Base-by-base conservation (phyloP, 2,888 invertebrate species). In the Automeris io region DNA sequence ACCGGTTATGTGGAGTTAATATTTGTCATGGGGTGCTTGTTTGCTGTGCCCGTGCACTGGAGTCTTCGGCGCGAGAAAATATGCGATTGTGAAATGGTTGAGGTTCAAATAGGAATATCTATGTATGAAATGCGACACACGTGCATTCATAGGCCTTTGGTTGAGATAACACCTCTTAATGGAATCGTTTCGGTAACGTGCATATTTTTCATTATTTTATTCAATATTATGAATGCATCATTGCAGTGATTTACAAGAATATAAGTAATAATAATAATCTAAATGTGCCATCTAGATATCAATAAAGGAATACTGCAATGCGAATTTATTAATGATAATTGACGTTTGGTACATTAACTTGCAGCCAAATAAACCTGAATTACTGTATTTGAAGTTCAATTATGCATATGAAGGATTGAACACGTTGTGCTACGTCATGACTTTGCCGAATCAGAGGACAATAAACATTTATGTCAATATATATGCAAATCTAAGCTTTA, bases 81-180 rank as follows among this genome's bases (percentile, higher is more conserved):
- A 40, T 86, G 86, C 47, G 74, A 80, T 18, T 86, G 86, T 42
- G 67, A 69, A 32, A 82, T 85, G 83, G 47, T 78, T 0, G 78
- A 85, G 48, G 67, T 80, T 0, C 57, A 76, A 59, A 49, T 60
- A 5, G 86, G 83, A 4, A 80, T 81, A 39, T 85, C 85, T 0
- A 67, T 61, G 18, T 87, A 70, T 40, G 76, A 71, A 42, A 78
- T 74, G 82, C 70, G 64, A 34, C 86, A 87, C 35, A 68, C 65
- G 0, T 87, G 87, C 46, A 39, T 49, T 1, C 87, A 87, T 43
- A 70, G 87, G 44, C 23, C 52, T 3, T 51, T 81, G 42, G 61
- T 83, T 8, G 74, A 82, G 40, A 23, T 86, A 35, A 46, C 56
- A 19, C 81, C 82, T 2, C 41, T 52, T 18, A 71, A 58, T 45